Percentiles rank a stretch among this genome's conserved stretches.
These are phyloP conservation scores for Theretra japonica DNA, from an alignment of 2,888 invertebrate species.

Conservation along the genomic window DNA sequence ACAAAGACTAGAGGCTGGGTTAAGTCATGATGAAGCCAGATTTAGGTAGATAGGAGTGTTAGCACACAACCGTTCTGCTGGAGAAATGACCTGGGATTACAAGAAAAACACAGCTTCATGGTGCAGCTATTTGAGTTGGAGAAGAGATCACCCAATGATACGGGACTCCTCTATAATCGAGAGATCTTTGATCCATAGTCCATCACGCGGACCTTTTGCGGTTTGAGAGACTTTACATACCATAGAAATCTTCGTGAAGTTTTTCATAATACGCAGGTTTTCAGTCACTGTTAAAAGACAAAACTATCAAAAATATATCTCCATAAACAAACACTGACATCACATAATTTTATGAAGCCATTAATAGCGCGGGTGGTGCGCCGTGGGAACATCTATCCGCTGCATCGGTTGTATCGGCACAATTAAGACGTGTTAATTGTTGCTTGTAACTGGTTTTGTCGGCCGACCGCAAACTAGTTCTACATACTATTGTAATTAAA, in stretches of 20 bases:
- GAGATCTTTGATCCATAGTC: too few relatives aligned
- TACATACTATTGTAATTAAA: slow-evolving; percentile 27
- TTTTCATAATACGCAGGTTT: not conserved
- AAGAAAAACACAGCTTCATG: too few relatives aligned
- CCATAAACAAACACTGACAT: not conserved
- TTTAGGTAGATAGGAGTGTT: too few relatives aligned
- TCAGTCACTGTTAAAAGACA: not conserved
- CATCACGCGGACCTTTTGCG: not conserved
- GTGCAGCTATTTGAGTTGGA: too few relatives aligned
- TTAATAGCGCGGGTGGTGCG: slow-evolving; percentile 18
- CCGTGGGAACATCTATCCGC: slow-evolving; percentile 38
- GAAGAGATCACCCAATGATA: too few relatives aligned
- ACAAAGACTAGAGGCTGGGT: too few relatives aligned
- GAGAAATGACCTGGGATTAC: not conserved
- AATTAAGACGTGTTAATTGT: slow-evolving; percentile 49
- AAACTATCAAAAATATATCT: not conserved
- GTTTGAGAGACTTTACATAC: not conserved
- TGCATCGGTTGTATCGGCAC: slow-evolving; percentile 34
- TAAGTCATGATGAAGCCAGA: too few relatives aligned
- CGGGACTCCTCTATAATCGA: too few relatives aligned
- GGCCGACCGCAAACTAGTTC: slow-evolving; percentile 26
- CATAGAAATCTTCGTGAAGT: not conserved
- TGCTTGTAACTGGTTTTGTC: slow-evolving; percentile 35
- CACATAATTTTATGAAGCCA: not conserved
- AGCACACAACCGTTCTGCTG: too few relatives aligned